Base-by-base conservation (phyloP, 2,888 invertebrate species). In the Leucoma salicis region DNA sequence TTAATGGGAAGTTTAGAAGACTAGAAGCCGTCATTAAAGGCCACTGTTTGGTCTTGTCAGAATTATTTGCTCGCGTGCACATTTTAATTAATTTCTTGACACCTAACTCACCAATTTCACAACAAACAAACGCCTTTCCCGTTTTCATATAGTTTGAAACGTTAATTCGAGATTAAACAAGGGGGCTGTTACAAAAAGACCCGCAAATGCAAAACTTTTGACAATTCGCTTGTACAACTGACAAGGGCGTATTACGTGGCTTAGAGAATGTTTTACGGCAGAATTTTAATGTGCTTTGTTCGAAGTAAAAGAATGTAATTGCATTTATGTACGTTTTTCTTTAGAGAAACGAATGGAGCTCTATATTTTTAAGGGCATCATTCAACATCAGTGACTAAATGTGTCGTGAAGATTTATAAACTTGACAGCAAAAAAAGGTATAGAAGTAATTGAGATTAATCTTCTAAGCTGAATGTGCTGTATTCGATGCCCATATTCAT, bases 201-300 rank as follows among this genome's bases (percentile, higher is more conserved):
- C 14, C 13, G n/a, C 0, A 21, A 35, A 35, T 28, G 21, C 12
- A 18, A 34, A 29, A 21, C 14, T 18, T 11, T 8, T 24, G 14
- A 14, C n/a, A 25, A 11, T 34, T 29, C 33, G 34, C 15, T 14
- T 14, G 13, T 10, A 13, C 0, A 29, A 15, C 34, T 12, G 34
- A 40, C 40, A 34, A 24, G 14, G 29, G 12, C 34, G 34, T 8
- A 35, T 40, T 40, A 40, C 10, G 14, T 3, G 29, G 15, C 28
- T 27, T 18, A 39, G 11, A 29, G 29, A 35, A 40, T 40, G 40
- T 31, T 40, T 40, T 40, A 40, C 35, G 28, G 12, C 5, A 34
- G 28, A 28, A 40, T 35, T 34, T 34, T 40, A 35, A 34, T 40
- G 13, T 34, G 24, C 18, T 29, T 33, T 12, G 14, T n/a, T n/a